A percentile compares a stretch with the other conserved stretches of the same genome.
Conservation (phyloP, 2,113 vertebrate genomes). For the Nicator chloris region DNA sequence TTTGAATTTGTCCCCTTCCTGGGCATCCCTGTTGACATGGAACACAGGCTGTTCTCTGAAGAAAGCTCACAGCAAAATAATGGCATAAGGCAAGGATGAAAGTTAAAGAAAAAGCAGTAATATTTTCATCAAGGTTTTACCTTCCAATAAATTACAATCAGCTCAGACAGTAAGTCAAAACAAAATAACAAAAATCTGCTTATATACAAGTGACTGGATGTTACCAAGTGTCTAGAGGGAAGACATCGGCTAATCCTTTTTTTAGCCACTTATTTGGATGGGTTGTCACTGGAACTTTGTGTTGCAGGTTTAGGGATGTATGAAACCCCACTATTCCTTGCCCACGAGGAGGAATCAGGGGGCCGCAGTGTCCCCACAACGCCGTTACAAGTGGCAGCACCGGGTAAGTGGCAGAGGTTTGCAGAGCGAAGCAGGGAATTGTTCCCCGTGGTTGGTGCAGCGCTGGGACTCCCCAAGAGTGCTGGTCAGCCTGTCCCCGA, state of each 20-base stretch:
- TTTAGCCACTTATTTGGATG: neutral
- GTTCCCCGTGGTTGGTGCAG: fast-evolving
- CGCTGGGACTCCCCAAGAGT: neutral
- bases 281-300: neutral
- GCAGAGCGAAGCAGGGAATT: neutral
- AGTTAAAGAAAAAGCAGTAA: neutral
- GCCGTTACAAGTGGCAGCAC: conserved; percentile 83
- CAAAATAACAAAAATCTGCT: neutral
- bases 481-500: neutral
- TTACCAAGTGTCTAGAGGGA: neutral
- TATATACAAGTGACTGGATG: neutral
- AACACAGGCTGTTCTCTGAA: neutral
- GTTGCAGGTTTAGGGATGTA: conserved; percentile 89
- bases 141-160: neutral
- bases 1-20: neutral
- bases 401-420: conserved; percentile 71
- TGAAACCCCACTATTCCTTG: conserved; percentile 86
- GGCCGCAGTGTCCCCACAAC: conserved; percentile 91
- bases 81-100: neutral
- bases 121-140: neutral
- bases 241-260: neutral
- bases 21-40: neutral
- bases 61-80: neutral
- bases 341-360: conserved; percentile 90
- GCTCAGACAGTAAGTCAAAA: neutral